phyloP scores from a whole-genome alignment of 2,113 vertebrate species.

The Platichthys stellatus region DNA sequence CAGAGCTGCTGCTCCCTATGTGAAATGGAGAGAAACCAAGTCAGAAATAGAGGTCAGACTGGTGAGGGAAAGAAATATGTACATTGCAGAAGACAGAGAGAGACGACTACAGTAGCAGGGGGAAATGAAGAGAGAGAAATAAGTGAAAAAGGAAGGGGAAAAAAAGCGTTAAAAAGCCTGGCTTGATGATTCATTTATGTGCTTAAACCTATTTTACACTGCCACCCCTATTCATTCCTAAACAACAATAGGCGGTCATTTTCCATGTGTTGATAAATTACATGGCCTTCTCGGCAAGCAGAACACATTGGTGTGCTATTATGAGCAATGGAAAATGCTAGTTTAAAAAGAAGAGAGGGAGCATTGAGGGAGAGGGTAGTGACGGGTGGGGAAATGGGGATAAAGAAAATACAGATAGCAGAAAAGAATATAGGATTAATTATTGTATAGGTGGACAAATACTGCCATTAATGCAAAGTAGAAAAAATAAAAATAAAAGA shows the following conservation, averaged over 20 bases:
- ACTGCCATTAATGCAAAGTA: neutral
- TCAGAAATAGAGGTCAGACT: constrained; percentile 1
- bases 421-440: neutral
- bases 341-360: constrained; percentile 11
- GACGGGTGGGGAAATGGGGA: neutral
- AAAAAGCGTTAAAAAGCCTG: constrained; percentile 40
- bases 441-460: neutral
- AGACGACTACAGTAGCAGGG: neutral
- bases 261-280: constrained; percentile 72
- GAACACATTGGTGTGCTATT: constrained; percentile 31
- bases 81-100: neutral
- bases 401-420: neutral
- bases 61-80: neutral
- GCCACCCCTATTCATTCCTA: constrained; percentile 50
- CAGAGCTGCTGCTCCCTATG: constrained; percentile 15
- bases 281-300: constrained; percentile 46
- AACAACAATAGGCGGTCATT: constrained; percentile 73
- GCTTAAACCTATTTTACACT: constrained; percentile 71
- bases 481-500: neutral
- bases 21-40: constrained; percentile 13
- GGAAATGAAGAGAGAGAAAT: constrained; percentile 8
- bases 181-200: constrained; percentile 71
- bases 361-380: neutral
- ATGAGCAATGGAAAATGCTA: constrained; percentile 41
- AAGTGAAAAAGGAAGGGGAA: constrained; percentile 7